These are phyloP conservation scores for Aspiorhynchus laticeps DNA, from an alignment of 2,113 vertebrate genomes.

Conservation along the genomic window DNA sequence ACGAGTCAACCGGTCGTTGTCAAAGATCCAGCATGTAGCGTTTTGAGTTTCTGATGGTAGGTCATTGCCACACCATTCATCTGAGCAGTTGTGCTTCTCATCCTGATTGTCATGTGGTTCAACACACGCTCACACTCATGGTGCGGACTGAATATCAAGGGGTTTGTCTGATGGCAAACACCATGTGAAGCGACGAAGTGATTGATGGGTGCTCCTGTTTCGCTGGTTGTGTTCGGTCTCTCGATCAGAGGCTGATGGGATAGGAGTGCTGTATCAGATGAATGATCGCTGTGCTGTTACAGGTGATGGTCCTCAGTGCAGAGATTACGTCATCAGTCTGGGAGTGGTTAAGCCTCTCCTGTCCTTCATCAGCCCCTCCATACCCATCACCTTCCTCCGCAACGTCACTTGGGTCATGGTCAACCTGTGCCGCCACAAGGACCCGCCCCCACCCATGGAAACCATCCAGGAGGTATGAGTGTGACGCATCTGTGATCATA, in stretches of 20 bases:
- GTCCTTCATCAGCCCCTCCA: conserved; percentile 98
- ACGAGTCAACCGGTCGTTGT: background rate
- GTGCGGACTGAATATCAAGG: background rate
- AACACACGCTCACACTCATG: background rate
- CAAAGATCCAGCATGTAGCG: background rate
- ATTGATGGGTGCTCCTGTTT: background rate
- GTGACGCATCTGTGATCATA: background rate
- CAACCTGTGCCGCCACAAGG: conserved; percentile 98
- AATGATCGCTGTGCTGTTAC: background rate
- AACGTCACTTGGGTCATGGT: conserved; percentile 99
- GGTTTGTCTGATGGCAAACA: background rate
- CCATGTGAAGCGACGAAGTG: background rate
- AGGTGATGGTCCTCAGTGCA: conserved; percentile 98
- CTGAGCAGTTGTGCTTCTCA: background rate
- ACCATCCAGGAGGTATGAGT: conserved; percentile 93
- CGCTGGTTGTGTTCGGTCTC: background rate
- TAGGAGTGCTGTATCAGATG: background rate
- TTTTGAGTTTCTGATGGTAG: background rate
- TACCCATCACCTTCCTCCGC: conserved; percentile 98
- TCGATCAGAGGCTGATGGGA: background rate
- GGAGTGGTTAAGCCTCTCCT: conserved; percentile 97
- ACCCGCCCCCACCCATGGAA: conserved; percentile 97
- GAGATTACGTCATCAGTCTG: conserved; percentile 97
- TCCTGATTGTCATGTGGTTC: background rate
- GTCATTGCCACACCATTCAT: background rate